Evolutionary conservation across 2,797 vertebrate species (phyloP).

Genomic region (Nyctibius grandis): DNA sequence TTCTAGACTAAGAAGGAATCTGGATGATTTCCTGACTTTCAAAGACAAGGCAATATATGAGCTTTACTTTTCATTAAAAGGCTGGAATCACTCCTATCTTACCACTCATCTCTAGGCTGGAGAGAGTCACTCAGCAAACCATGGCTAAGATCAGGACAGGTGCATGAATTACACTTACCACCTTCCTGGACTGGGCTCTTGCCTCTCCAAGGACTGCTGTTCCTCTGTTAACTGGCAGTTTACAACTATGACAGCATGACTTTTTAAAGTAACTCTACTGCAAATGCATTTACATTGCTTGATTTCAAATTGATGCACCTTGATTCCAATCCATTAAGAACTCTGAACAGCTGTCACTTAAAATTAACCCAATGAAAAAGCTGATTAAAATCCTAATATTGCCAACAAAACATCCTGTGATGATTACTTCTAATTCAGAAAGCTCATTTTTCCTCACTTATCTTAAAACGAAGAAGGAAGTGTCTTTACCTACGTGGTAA

Average conservation of each 20-base stretch:
- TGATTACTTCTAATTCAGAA: background rate
- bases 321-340: background rate
- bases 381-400: background rate
- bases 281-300: background rate
- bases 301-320: background rate
- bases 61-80: background rate
- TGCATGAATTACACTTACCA: background rate
- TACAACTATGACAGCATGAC: background rate
- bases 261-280: background rate
- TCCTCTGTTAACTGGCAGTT: background rate
- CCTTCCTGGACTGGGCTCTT: background rate
- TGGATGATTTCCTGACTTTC: background rate
- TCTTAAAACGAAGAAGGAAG: background rate
- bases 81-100: background rate
- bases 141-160: background rate
- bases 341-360: background rate
- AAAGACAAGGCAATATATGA: background rate
- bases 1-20: background rate
- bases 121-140: background rate
- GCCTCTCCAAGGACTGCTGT: background rate
- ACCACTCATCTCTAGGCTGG: background rate
- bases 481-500: background rate
- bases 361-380: background rate
- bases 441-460: background rate
- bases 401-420: background rate